Conservation (phyloP, 2,797 vertebrate genomes). For the Hapalemur alaotrensis region DNA sequence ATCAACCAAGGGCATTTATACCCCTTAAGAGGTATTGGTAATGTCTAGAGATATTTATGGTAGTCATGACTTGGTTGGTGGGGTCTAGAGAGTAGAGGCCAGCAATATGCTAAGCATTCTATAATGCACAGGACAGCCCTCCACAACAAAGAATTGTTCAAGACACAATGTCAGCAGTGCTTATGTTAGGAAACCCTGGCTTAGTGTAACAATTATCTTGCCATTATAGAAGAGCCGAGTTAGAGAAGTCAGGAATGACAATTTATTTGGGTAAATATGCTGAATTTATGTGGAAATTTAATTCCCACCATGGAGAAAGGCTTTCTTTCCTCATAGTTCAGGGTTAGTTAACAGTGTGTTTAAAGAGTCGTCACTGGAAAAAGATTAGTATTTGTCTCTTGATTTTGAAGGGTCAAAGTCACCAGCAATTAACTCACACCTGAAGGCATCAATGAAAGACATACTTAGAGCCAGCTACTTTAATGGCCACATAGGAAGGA, state of each 20-base stretch:
- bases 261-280: not conserved
- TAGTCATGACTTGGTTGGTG: too few species aligned
- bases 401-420: not conserved
- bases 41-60: not conserved
- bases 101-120: not conserved
- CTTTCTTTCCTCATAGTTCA: not conserved
- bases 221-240: not conserved
- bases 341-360: not conserved
- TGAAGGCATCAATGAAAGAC: not conserved
- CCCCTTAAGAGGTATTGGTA: fast-evolving
- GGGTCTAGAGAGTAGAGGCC: not conserved
- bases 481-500: not conserved
- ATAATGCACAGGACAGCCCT: not conserved
- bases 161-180: not conserved
- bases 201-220: not conserved
- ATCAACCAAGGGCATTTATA: not conserved
- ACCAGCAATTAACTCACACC: fast-evolving
- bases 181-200: not conserved
- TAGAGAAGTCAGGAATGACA: not conserved
- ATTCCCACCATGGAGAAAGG: not conserved
- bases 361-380: not conserved
- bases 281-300: not conserved
- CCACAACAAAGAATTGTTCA: not conserved
- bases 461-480: not conserved
- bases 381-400: not conserved